Percentiles rank a stretch among this genome's conserved stretches.
Evolutionary conservation across 92 coral and sea anemone species (phyloP).

Genomic region (Heteractis magnifica): DNA sequence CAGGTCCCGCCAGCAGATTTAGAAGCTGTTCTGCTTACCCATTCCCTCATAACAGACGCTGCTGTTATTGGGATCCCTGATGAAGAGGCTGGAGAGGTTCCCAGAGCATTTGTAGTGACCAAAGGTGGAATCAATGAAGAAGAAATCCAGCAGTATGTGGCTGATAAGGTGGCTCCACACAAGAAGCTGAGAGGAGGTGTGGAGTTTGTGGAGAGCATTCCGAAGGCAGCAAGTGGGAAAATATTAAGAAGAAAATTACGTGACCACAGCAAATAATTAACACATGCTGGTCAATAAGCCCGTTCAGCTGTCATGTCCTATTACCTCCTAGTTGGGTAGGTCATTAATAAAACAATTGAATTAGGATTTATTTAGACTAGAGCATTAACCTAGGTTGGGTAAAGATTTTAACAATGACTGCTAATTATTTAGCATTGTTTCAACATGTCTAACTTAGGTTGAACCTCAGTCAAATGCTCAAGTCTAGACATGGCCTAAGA

Average conservation of each 20-base stretch:
- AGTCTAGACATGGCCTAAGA: too few relatives aligned
- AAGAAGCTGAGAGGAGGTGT: constrained; percentile 86
- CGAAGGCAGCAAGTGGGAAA: constrained; percentile 82
- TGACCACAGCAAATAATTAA: neutral
- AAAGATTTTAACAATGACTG: too few relatives aligned
- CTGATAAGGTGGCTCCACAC: constrained; percentile 60
- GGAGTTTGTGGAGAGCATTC: constrained; percentile 68
- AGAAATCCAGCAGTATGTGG: constrained; percentile 59
- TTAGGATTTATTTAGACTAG: too few relatives aligned
- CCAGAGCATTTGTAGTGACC: constrained; percentile 80
- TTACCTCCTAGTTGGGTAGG: too few relatives aligned
- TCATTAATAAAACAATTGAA: too few relatives aligned
- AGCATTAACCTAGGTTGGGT: too few relatives aligned
- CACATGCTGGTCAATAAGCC: too few relatives aligned
- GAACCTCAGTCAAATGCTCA: too few relatives aligned
- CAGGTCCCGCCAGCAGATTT: neutral
- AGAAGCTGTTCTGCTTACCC: neutral
- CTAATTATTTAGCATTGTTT: too few relatives aligned
- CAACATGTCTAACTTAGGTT: too few relatives aligned
- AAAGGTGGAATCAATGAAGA: constrained; percentile 56
- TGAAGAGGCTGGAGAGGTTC: constrained; percentile 74
- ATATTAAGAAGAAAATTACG: constrained; percentile 56
- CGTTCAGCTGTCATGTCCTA: too few relatives aligned
- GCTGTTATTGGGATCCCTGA: constrained; percentile 82
- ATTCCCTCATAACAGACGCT: constrained; percentile 54